Conservation (phyloP, 2,113 vertebrate genomes). For the Zingel zingel region DNA sequence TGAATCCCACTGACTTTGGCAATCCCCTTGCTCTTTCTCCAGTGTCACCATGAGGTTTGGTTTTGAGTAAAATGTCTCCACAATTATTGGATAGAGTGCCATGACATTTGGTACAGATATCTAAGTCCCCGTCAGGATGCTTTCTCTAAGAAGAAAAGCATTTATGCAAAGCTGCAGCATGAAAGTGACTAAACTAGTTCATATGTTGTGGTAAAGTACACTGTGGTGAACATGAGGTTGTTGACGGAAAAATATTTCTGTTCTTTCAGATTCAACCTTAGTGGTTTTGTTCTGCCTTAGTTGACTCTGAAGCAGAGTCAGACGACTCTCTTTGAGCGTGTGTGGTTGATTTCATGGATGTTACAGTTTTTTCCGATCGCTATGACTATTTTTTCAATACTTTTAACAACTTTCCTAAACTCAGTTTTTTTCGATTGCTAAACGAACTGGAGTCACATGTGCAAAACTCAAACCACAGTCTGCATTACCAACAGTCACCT, state of each 20-base stretch:
- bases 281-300: neutral
- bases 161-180: neutral
- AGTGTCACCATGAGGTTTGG: neutral
- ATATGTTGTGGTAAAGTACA: neutral
- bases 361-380: no score
- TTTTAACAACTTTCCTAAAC: no score
- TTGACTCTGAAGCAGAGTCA: neutral
- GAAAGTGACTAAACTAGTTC: neutral
- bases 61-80: neutral
- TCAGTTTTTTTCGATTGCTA: no score
- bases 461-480: no score
- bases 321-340: no score
- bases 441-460: no score
- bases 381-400: no score
- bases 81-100: neutral
- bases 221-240: neutral
- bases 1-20: neutral
- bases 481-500: no score
- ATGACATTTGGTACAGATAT: no score
- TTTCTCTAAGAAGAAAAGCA: neutral
- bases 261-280: conserved; percentile 15
- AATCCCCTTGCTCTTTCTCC: neutral
- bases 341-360: neutral
- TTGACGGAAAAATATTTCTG: neutral
- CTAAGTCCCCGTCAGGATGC: neutral